These are phyloP conservation scores for Amaurobius ferox DNA, from an alignment of 2,888 invertebrate species.

Conservation along the genomic window DNA sequence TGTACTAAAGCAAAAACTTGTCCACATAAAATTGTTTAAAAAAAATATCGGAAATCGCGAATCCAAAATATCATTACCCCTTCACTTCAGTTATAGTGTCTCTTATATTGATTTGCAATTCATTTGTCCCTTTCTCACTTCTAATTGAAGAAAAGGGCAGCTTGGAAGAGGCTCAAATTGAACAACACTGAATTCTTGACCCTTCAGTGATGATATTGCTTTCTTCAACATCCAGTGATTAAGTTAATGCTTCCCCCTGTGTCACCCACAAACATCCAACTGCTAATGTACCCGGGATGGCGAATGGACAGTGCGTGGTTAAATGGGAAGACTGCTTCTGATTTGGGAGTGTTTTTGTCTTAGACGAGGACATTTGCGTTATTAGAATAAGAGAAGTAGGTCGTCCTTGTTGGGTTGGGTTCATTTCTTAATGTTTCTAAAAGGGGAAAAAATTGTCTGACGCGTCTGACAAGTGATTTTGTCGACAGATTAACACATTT, in stretches of 20 bases:
- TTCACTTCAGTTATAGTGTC: neutral
- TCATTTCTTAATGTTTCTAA: neutral
- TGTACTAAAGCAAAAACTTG: no score
- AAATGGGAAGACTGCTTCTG: constrained; percentile 52
- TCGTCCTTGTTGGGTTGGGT: neutral
- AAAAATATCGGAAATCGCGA: no score
- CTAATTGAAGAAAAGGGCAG: neutral
- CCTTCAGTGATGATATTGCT: constrained; percentile 63
- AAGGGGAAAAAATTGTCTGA: no score
- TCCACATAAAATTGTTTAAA: no score
- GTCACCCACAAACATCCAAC: constrained; percentile 25
- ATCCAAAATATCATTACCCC: neutral
- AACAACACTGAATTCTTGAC: neutral
- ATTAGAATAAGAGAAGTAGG: neutral
- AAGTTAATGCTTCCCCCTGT: constrained; percentile 64
- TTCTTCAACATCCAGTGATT: constrained; percentile 64
- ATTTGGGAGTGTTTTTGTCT: constrained; percentile 3
- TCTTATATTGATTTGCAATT: neutral
- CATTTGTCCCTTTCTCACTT: constrained; percentile 4
- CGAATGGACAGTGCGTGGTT: constrained; percentile 65
- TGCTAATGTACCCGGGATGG: constrained; percentile 57
- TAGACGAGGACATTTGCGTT: neutral
- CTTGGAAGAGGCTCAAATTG: neutral
- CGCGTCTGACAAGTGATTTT: no score
- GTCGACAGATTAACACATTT: no score